Conservation (phyloP, 1,140 invertebrate genomes). For the Ceratoteleas bidentatus region DNA sequence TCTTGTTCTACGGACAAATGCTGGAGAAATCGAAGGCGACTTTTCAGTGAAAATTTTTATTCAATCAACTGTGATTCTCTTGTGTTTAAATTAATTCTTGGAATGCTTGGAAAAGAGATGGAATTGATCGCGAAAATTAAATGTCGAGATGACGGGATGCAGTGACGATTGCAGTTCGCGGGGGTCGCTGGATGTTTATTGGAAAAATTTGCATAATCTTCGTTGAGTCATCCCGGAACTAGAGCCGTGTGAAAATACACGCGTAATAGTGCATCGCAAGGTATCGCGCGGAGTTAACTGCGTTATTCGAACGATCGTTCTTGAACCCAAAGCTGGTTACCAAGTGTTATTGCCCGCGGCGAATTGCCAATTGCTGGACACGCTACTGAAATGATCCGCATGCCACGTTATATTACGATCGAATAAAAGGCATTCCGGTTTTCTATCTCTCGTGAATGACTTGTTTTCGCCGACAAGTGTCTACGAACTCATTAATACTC, state of each 20-base stretch:
- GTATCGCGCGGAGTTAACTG: conserved; percentile 21
- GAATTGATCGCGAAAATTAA: no score
- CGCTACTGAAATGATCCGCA: conserved; percentile 36
- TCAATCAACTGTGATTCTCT: no score
- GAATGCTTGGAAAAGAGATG: no score
- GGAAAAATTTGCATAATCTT: conserved; percentile 41
- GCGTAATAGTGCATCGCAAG: conserved; percentile 25
- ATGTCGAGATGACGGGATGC: no score
- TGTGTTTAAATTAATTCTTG: no score
- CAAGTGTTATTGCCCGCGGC: conserved; percentile 47
- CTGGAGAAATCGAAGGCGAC: no score
- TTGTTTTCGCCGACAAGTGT: not conserved
- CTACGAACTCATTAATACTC: conserved; percentile 13
- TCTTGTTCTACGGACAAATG: no score
- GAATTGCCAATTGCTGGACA: conserved; percentile 44
- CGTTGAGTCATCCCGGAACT: conserved; percentile 46
- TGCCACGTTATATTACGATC: conserved; percentile 33
- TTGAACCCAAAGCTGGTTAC: conserved; percentile 49
- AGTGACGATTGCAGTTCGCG: no score
- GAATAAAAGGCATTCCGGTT: conserved; percentile 25
- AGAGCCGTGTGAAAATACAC: conserved; percentile 33
- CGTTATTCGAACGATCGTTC: conserved; percentile 39
- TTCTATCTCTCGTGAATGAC: conserved; percentile 15
- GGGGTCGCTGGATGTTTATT: not conserved
- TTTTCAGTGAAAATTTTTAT: no score